Evolutionary conservation across 2,888 invertebrate genomes (phyloP).

Genomic region (Argyra leucocephala): DNA sequence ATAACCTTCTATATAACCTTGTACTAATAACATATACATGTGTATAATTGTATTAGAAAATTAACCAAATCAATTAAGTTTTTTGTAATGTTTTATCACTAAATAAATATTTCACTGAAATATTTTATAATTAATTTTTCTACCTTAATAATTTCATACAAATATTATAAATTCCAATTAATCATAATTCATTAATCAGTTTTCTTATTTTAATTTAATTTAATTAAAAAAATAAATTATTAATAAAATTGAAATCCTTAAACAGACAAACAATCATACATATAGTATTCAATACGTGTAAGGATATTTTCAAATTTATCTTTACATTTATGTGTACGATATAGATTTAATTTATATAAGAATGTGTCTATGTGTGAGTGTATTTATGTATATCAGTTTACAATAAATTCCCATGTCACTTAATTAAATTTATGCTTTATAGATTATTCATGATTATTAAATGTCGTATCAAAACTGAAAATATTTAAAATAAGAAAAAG

Average conservation of each 20-base stretch:
- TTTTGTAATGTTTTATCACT: too few relatives aligned
- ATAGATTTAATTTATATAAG: not conserved
- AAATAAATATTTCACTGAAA: too few relatives aligned
- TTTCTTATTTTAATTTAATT: not conserved
- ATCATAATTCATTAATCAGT: not conserved
- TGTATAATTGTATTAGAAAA: too few relatives aligned
- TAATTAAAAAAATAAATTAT: not conserved
- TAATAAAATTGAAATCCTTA: not conserved
- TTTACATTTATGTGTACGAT: too few relatives aligned
- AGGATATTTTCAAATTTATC: too few relatives aligned
- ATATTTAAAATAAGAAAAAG: not conserved
- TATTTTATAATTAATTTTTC: too few relatives aligned
- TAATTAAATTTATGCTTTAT: conserved; percentile 6
- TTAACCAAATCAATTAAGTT: too few relatives aligned
- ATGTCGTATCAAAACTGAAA: not conserved
- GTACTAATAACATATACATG: too few relatives aligned
- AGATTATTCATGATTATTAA: conserved; percentile 6
- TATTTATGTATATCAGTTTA: not conserved
- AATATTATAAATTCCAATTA: too few relatives aligned
- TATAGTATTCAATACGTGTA: too few relatives aligned
- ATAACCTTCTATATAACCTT: too few relatives aligned
- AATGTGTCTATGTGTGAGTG: not conserved
- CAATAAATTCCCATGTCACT: conserved; percentile 2
- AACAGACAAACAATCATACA: not conserved
- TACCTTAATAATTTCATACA: too few relatives aligned